phyloP scores from a whole-genome alignment of 2,113 vertebrate species.

The Nannobrachium achirus region DNA sequence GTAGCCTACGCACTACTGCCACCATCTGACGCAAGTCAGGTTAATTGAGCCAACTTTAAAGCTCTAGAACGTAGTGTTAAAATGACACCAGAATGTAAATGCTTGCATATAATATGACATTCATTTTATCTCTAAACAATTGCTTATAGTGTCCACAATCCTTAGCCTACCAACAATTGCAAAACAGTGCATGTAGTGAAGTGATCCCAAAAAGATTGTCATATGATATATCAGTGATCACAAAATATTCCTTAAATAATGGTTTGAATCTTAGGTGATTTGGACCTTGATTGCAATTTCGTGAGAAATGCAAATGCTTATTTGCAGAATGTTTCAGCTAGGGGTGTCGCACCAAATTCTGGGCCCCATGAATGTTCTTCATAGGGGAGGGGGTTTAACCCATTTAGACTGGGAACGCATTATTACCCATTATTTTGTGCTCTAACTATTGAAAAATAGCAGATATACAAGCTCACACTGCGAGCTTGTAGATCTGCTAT shows the following conservation, averaged over 20 bases:
- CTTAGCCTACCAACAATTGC: not conserved
- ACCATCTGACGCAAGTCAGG: no score
- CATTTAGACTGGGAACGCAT: no score
- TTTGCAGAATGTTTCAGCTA: slow-evolving; percentile 53
- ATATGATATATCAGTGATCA: not conserved
- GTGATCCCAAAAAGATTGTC: not conserved
- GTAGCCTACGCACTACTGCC: no score
- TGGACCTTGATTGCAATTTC: not conserved
- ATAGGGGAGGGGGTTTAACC: no score
- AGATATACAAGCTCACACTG: no score
- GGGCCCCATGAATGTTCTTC: no score
- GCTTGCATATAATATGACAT: not conserved
- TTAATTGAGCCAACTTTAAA: not conserved
- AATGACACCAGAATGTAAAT: not conserved
- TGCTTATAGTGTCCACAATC: slow-evolving; percentile 3
- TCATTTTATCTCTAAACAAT: no score
- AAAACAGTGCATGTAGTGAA: slow-evolving; percentile 1
- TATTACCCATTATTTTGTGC: no score
- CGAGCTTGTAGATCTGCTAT: no score
- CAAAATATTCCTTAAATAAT: slow-evolving; percentile 9
- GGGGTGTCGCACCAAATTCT: no score
- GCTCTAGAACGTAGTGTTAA: not conserved
- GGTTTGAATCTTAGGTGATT: not conserved
- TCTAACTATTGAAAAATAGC: no score
- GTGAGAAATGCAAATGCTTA: not conserved